A percentile compares a stretch with the other conserved stretches of the same genome.
These are phyloP conservation scores for Siniperca scherzeri DNA, from an alignment of 2,797 vertebrate genomes.

Conservation along the genomic window DNA sequence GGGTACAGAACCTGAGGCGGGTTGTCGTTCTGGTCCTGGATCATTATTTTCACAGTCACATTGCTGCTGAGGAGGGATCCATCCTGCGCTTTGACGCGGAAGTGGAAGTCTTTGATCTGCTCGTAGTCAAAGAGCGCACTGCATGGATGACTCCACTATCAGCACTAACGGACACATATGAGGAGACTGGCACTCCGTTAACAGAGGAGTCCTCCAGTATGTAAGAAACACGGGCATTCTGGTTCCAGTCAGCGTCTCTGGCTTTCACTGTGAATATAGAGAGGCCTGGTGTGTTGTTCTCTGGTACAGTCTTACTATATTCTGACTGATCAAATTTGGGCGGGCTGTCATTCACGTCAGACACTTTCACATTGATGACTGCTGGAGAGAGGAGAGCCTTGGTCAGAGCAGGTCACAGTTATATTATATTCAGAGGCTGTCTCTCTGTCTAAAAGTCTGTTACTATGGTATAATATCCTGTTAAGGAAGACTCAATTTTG, in stretches of 20 bases:
- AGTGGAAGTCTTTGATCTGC: too few species aligned
- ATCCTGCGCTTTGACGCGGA: too few species aligned
- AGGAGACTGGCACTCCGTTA: too few species aligned
- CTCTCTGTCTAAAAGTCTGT: conserved; percentile 82
- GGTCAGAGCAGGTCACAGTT: conserved; percentile 81
- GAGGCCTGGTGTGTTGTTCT: too few species aligned
- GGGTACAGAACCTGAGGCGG: conserved; percentile 60
- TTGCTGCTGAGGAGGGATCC: conserved; percentile 76
- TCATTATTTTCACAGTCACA: conserved; percentile 74
- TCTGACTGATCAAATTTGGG: conserved; percentile 74
- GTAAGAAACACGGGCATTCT: conserved; percentile 82
- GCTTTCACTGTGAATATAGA: too few species aligned
- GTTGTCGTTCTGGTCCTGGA: conserved; percentile 82
- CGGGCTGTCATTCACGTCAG: conserved; percentile 83
- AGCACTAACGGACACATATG: too few species aligned
- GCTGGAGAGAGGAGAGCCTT: conserved; percentile 78
- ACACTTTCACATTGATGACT: conserved; percentile 77
- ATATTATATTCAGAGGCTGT: conserved; percentile 84
- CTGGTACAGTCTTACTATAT: conserved; percentile 71
- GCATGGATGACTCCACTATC: too few species aligned
- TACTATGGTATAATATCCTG: conserved; percentile 83
- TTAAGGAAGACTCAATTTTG: conserved; percentile 76
- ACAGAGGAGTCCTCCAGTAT: too few species aligned
- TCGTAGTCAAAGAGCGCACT: too few species aligned
- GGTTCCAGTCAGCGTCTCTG: conserved; percentile 80